Conservation (phyloP, 2,113 vertebrate genomes). For the Phoxinus phoxinus region DNA sequence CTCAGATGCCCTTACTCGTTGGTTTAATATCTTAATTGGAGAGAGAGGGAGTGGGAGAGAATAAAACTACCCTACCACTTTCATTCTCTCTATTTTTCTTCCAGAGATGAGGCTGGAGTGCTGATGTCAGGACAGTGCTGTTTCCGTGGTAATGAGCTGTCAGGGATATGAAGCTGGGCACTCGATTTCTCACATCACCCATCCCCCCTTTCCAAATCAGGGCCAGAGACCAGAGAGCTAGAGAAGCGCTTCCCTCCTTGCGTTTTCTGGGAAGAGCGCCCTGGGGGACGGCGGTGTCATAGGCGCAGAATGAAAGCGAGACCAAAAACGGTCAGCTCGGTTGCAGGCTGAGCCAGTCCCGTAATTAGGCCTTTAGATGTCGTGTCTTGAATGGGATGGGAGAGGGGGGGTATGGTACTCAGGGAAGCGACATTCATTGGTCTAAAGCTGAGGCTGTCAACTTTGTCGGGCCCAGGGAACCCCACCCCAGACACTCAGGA, state of each 20-base stretch:
- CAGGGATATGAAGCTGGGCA: slow-evolving; percentile 76
- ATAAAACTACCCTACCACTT: slow-evolving; percentile 59
- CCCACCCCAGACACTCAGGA: background rate
- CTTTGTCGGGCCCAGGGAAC: background rate
- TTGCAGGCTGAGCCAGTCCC: slow-evolving; percentile 61
- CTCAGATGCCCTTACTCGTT: slow-evolving; percentile 55
- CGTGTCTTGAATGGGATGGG: slow-evolving; percentile 61
- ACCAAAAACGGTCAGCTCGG: slow-evolving; percentile 62
- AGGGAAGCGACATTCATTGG: slow-evolving; percentile 10
- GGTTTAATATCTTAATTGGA: slow-evolving; percentile 73
- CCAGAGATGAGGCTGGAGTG: slow-evolving; percentile 55
- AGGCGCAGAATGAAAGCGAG: slow-evolving; percentile 66
- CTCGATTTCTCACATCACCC: slow-evolving; percentile 61
- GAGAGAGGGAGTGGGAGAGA: slow-evolving; percentile 58
- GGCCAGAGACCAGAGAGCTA: slow-evolving; percentile 60
- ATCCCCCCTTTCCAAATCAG: slow-evolving; percentile 68
- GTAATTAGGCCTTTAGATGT: slow-evolving; percentile 73
- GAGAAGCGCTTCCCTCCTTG: slow-evolving; percentile 66
- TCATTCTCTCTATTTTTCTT: slow-evolving; percentile 67
- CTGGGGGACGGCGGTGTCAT: slow-evolving; percentile 71
- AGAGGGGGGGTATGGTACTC: background rate
- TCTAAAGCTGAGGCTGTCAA: slow-evolving; percentile 44
- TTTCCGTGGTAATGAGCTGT: slow-evolving; percentile 82
- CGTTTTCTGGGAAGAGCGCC: slow-evolving; percentile 69
- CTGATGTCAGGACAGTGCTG: slow-evolving; percentile 74